Evolutionary conservation across 2,113 vertebrate genomes (phyloP), one percentile per base, ranked within the genome.

Genomic region (Corythoichthys intestinalis): DNA sequence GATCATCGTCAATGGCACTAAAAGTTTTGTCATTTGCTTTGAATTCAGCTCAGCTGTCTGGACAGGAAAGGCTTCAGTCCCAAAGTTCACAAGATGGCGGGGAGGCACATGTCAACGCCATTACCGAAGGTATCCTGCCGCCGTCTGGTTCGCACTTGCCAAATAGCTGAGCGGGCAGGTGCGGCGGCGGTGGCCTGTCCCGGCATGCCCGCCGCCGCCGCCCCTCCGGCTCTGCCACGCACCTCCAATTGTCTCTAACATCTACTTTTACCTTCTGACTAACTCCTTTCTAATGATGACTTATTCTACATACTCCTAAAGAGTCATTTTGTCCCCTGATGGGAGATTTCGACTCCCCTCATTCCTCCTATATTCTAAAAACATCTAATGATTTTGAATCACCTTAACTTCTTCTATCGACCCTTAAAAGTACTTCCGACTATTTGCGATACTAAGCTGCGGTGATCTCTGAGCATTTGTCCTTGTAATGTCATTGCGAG

Each of bases 111-210:
- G 72, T 68, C 74, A 82, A 88, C 52, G 76, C 83, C 74, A 86
- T 86, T 70, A 70, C 75, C 13, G 85, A 87, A 85, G 88, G 88
- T 90, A 83, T 48, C 47, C 12, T 10, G 47, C 47, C 53, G 9
- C 10, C 5, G 6, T 58, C 56, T 58, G 11, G 53, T 56, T 20
- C 2, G 53, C 53, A 56, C 53, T 56, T 12, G 53, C 20, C 9
- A 9, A 54, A 48, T 13, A 13, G 47, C 47, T 13, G 47, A 48
- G 11, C 4, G 13, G 14, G 48, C 10, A 15, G 48, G 10, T 4
- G 48, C 14, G 48, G 20, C 28, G 20, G 1, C 2, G 20, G 11
- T 2, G 54, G 28, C 34, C 56, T 37, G 56, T 35, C 34, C 56
- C 34, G 12, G 34, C 56, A 58, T 28, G 56, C 12, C 34, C 0